These are phyloP conservation scores for Macrophya alboannulata DNA, from an alignment of 2,888 invertebrate species.

Conservation along the genomic window DNA sequence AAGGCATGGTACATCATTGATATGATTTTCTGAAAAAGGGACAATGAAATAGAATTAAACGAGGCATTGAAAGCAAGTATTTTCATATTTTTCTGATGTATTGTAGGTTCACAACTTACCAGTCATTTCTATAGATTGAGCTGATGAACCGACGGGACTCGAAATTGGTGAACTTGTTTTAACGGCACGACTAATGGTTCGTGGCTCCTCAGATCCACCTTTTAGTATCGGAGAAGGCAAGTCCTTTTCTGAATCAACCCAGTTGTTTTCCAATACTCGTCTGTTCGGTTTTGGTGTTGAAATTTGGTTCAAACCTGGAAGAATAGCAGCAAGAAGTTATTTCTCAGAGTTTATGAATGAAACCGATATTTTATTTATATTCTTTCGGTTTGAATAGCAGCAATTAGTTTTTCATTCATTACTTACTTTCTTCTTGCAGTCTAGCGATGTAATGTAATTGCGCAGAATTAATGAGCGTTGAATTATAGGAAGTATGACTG, in stretches of 20 bases:
- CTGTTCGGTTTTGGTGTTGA: slow-evolving; percentile 68
- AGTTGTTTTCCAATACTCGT: slow-evolving; percentile 70
- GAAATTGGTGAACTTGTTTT: slow-evolving; percentile 75
- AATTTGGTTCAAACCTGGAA: slow-evolving; percentile 67
- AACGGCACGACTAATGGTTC: slow-evolving; percentile 64
- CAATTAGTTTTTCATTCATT: neutral
- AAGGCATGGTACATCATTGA: neutral
- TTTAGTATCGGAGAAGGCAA: slow-evolving; percentile 76
- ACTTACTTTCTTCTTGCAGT: slow-evolving; percentile 73
- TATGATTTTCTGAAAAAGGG: slow-evolving; percentile 44
- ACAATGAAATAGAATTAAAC: neutral
- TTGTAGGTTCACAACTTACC: slow-evolving; percentile 32
- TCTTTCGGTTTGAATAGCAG: neutral
- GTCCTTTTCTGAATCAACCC: slow-evolving; percentile 68
- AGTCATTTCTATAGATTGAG: slow-evolving; percentile 60
- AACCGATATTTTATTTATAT: neutral
- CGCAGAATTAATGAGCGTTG: slow-evolving; percentile 70
- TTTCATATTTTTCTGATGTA: neutral
- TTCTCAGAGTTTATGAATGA: neutral
- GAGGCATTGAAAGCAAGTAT: too few species aligned
- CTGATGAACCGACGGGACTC: slow-evolving; percentile 66
- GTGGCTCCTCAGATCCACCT: slow-evolving; percentile 62
- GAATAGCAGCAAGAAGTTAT: slow-evolving; percentile 32
- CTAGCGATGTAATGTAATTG: slow-evolving; percentile 70
- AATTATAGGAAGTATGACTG: slow-evolving; percentile 72